These are phyloP conservation scores for Aplysia californica DNA, from an alignment of 1,140 invertebrate species.

Conservation along the genomic window DNA sequence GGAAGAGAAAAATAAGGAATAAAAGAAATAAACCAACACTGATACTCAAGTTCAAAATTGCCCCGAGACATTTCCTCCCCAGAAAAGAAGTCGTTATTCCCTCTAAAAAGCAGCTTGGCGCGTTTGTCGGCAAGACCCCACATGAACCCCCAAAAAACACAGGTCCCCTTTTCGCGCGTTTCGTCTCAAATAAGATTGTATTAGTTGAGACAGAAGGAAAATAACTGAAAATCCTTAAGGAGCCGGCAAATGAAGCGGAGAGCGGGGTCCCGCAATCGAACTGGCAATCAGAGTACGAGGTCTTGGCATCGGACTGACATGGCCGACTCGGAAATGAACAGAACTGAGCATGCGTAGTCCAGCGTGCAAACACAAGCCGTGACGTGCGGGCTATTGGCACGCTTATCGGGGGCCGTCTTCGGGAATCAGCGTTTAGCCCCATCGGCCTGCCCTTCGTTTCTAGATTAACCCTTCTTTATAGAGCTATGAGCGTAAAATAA, in stretches of 20 bases:
- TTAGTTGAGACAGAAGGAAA: neutral
- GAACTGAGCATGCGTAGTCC: slow-evolving; percentile 28
- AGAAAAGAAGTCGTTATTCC: too few relatives aligned
- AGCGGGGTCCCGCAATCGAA: slow-evolving; percentile 1
- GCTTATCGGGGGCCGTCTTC: slow-evolving; percentile 13
- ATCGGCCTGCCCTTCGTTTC: slow-evolving; percentile 12
- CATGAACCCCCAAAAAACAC: too few relatives aligned
- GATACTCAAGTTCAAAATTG: too few relatives aligned
- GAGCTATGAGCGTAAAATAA: slow-evolving; percentile 18
- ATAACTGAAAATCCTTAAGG: slow-evolving; percentile 13
- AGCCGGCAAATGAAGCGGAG: slow-evolving; percentile 4
- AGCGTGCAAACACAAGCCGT: slow-evolving; percentile 28
- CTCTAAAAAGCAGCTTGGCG: too few relatives aligned
- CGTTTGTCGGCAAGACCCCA: too few relatives aligned
- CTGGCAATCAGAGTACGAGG: slow-evolving; percentile 16
- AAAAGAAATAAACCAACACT: too few relatives aligned
- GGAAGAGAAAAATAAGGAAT: too few relatives aligned
- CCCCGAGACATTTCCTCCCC: too few relatives aligned
- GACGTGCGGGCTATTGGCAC: slow-evolving; percentile 17
- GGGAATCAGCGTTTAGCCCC: slow-evolving; percentile 13
- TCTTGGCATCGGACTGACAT: slow-evolving; percentile 27
- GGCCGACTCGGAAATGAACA: slow-evolving; percentile 30
- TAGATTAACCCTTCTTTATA: slow-evolving; percentile 25
- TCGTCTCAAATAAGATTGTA: slow-evolving; percentile 5
- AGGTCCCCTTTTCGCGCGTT: too few relatives aligned